Percentiles rank a stretch among this genome's conserved stretches.
Conservation (phyloP, 1,140 invertebrate genomes). For the Hormaphis cornu region DNA sequence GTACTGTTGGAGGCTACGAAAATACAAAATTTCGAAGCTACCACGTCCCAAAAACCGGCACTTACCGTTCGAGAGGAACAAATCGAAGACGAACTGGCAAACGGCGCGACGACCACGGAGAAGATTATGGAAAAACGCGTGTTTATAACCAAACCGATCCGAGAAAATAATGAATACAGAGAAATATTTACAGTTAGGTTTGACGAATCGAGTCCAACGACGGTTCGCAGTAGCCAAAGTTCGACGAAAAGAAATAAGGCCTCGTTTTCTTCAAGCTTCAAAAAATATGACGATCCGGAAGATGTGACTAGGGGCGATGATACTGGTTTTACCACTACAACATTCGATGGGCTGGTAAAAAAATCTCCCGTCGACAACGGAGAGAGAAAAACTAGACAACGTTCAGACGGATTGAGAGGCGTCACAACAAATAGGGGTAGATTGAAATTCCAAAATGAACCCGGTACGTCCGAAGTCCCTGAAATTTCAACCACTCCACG, state of each 20-base stretch:
- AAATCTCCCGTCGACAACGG: background rate
- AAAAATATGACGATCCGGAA: background rate
- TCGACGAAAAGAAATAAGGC: background rate
- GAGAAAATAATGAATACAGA: background rate
- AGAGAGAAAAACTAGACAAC: constrained; percentile 18
- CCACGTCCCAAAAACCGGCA: background rate
- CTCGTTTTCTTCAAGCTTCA: background rate
- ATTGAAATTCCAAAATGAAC: constrained; percentile 11
- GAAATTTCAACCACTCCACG: background rate
- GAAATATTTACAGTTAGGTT: background rate
- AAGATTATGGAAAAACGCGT: background rate
- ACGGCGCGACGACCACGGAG: background rate
- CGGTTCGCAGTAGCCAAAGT: background rate
- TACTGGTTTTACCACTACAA: background rate
- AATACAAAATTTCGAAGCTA: background rate
- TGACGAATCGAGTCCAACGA: background rate
- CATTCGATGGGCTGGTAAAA: background rate
- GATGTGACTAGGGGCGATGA: background rate
- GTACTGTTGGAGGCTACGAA: background rate
- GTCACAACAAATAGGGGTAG: constrained; percentile 20
- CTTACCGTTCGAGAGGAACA: background rate
- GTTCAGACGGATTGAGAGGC: constrained; percentile 6
- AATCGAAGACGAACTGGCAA: constrained; percentile 14
- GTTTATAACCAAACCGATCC: background rate
- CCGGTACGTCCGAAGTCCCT: background rate